These are phyloP conservation scores for Myotis vivesi DNA, from an alignment of 2,797 vertebrate genomes.

Conservation along the genomic window DNA sequence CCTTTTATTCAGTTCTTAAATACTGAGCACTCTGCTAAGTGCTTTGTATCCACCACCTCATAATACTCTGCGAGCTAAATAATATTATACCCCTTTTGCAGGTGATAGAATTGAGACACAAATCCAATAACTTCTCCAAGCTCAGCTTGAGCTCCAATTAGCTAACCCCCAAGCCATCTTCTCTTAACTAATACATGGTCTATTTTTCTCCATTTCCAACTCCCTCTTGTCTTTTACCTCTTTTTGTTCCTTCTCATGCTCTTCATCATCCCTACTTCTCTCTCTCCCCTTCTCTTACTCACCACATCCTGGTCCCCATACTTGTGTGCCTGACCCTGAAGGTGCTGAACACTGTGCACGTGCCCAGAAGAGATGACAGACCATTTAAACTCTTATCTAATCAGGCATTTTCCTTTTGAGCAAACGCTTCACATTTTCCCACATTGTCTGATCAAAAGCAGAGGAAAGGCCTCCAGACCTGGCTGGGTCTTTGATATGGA, in stretches of 20 bases:
- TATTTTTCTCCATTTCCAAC: background rate
- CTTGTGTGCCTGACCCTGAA: conserved; percentile 53
- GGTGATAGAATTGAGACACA: background rate
- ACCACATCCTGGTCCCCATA: conserved; percentile 10
- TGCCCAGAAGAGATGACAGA: conserved; percentile 70
- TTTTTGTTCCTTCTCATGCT: background rate
- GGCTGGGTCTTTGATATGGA: background rate
- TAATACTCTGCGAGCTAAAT: background rate
- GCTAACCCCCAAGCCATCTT: background rate
- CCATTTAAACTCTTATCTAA: conserved; percentile 76
- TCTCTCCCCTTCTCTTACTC: background rate
- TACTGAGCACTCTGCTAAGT: background rate
- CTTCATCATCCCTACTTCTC: background rate
- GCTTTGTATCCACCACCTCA: background rate
- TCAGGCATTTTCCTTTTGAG: conserved; percentile 69
- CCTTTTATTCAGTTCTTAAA: background rate
- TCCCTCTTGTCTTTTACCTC: background rate
- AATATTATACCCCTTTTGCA: background rate
- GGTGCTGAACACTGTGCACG: conserved; percentile 64
- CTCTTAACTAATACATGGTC: background rate
- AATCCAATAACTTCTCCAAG: background rate
- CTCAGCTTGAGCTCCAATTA: background rate
- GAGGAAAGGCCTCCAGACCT: background rate
- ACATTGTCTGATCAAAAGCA: conserved; percentile 65
- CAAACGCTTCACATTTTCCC: conserved; percentile 68